Base-by-base conservation (phyloP, 1,140 invertebrate species). In the Bicyclus anynana region DNA sequence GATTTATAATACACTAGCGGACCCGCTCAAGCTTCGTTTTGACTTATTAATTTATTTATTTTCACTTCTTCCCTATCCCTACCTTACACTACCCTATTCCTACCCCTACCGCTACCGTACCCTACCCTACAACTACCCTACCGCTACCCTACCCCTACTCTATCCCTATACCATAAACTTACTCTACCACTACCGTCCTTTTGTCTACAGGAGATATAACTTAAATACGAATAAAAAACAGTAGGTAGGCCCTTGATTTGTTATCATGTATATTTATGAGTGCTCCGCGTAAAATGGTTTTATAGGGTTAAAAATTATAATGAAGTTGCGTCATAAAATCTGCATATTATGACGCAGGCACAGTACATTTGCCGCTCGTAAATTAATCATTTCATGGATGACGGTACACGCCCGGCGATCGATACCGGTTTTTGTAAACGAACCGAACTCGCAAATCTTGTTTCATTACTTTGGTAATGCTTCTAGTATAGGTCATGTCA, bases 301-400 rank as follows among this genome's bases (percentile, higher is more conserved):
- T 20, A 44, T 44, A 44, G 40, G 40, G 40, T 44, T 44, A 44
- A 44, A 44, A 44, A 44, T 20, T 18, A 44, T 33, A 18, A 44
- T 44, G 20, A 44, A 44, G 40, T 20, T 5, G 40, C 40, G 40
- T 20, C 17, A 44, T 20, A 44, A 44, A 44, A 44, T 44, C 40
- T 44, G 40, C 40, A 44, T 44, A 44, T 44, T 44, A 20, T 44
- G 40, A 44, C 47, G 47, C 18, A 49, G 33, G 29, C 47, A 27
- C 2, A 17, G 47, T 35, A 49, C 18, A 49, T 33, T 33, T 33
- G 21, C 26, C 47, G 26, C 17, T 17, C 47, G 27, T 49, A 49
- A 49, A 49, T 49, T 49, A 16, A 49, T 49, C 23, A 49, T 33
- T 49, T 49, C 26, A 49, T 49, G 47, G 47, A 26, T 49, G 47